A percentile compares a stretch with the other conserved stretches of the same genome.
phyloP scores from a whole-genome alignment of 2,888 invertebrate genomes.

The Hedya salicella region DNA sequence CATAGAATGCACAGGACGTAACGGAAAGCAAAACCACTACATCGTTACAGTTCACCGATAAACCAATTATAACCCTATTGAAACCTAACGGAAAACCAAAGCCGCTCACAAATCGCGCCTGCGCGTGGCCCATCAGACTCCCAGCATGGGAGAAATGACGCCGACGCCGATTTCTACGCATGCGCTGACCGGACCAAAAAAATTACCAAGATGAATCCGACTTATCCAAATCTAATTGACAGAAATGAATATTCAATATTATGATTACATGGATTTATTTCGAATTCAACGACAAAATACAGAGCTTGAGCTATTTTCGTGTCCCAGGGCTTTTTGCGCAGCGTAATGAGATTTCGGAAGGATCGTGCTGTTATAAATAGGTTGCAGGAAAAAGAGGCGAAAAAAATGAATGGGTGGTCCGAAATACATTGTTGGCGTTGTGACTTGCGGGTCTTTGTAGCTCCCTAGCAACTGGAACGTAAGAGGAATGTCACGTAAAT shows the following conservation, averaged over 20 bases:
- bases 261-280: slow-evolving; percentile 1
- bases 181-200: slow-evolving; percentile 17
- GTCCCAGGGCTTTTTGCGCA: slow-evolving; percentile 25
- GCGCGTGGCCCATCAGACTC: slow-evolving; percentile 62
- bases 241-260: slow-evolving; percentile 41
- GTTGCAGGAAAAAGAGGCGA: slow-evolving; percentile 25
- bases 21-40: not conserved
- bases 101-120: slow-evolving; percentile 51
- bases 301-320: not conserved
- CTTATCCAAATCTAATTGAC: slow-evolving; percentile 44
- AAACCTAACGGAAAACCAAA: slow-evolving; percentile 53
- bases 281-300: slow-evolving; percentile 10
- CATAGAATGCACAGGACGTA: no score
- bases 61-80: slow-evolving; percentile 50
- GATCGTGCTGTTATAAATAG: slow-evolving; percentile 40
- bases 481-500: not conserved
- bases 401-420: slow-evolving; percentile 25
- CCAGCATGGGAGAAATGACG: slow-evolving; percentile 62
- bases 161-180: slow-evolving; percentile 34
- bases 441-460: slow-evolving; percentile 31
- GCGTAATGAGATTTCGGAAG: slow-evolving; percentile 39
- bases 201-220: slow-evolving; percentile 12
- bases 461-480: slow-evolving; percentile 3
- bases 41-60: slow-evolving; percentile 30
- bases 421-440: slow-evolving; percentile 13